Evolutionary conservation across 1,140 invertebrate species (phyloP).

Genomic region (Bradynema listronoti): DNA sequence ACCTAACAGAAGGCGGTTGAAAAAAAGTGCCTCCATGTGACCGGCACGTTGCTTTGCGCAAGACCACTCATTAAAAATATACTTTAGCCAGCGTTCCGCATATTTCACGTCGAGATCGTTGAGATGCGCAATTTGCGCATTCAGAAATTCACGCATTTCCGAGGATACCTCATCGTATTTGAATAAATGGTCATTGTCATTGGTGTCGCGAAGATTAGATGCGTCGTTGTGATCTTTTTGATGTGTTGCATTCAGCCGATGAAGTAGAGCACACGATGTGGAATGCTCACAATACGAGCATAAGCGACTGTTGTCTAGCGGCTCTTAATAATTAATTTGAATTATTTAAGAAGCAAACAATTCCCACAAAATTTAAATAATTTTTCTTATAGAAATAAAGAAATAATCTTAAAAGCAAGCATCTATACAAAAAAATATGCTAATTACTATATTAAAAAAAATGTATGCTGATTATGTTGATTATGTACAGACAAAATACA

Average conservation of each 20-base stretch:
- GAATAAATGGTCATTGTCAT: background rate
- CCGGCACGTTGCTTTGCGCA: slow-evolving; percentile 1
- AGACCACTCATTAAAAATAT: slow-evolving; percentile 11
- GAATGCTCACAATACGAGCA: slow-evolving; percentile 4
- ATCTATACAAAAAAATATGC: slow-evolving; percentile 15
- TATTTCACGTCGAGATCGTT: slow-evolving; percentile 8
- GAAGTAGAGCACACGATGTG: background rate
- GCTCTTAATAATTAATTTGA: background rate
- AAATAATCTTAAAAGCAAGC: too few relatives aligned
- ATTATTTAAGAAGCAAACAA: too few relatives aligned
- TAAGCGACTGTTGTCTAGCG: background rate
- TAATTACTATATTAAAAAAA: background rate
- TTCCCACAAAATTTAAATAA: too few relatives aligned
- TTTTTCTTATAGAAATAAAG: too few relatives aligned
- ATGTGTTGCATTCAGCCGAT: background rate
- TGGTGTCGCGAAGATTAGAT: background rate
- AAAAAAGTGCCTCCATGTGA: slow-evolving; percentile 9
- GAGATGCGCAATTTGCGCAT: slow-evolving; percentile 10
- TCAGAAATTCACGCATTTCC: slow-evolving; percentile 21
- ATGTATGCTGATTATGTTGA: background rate
- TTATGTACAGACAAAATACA: slow-evolving; percentile 4
- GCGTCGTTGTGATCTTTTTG: background rate
- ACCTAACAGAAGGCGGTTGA: slow-evolving; percentile 12
- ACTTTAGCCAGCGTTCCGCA: slow-evolving; percentile 7
- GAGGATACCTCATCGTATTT: slow-evolving; percentile 11